These are phyloP conservation scores for Bombus sylvicola DNA, from an alignment of 1,140 invertebrate genomes.

Conservation along the genomic window DNA sequence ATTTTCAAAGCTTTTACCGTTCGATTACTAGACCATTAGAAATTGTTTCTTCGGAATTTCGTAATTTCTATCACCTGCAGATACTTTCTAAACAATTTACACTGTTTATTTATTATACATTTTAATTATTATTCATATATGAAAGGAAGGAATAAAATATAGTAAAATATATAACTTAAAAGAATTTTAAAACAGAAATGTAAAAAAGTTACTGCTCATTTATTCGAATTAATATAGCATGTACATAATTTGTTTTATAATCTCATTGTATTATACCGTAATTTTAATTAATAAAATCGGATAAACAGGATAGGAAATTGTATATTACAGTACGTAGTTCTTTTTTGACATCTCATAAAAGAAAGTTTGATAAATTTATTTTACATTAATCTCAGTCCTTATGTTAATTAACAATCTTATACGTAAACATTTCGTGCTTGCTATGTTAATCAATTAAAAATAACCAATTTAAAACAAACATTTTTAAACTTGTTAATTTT, in stretches of 20 bases:
- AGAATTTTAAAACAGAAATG: background rate
- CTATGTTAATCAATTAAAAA: slow-evolving; percentile 46
- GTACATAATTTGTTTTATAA: slow-evolving; percentile 9
- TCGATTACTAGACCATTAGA: too few species aligned
- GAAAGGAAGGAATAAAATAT: background rate
- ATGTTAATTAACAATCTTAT: slow-evolving; percentile 28
- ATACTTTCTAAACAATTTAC: too few species aligned
- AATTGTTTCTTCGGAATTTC: too few species aligned
- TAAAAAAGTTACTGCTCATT: slow-evolving; percentile 12
- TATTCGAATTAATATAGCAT: background rate
- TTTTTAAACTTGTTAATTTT: slow-evolving; percentile 29
- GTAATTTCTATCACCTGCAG: too few species aligned
- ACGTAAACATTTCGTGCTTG: slow-evolving; percentile 1
- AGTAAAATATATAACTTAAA: slow-evolving; percentile 12
- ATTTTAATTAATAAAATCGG: background rate
- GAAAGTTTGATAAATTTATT: slow-evolving; percentile 26
- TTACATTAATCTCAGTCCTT: slow-evolving; percentile 31
- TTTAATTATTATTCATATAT: background rate
- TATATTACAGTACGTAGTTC: background rate
- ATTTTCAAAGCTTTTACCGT: too few species aligned
- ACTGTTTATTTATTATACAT: background rate
- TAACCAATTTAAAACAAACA: slow-evolving; percentile 38
- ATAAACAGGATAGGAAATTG: background rate
- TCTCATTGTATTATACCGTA: background rate
- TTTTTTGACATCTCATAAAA: slow-evolving; percentile 12